Conservation (phyloP, 1,140 invertebrate species). For the Mylabris phalerata region DNA sequence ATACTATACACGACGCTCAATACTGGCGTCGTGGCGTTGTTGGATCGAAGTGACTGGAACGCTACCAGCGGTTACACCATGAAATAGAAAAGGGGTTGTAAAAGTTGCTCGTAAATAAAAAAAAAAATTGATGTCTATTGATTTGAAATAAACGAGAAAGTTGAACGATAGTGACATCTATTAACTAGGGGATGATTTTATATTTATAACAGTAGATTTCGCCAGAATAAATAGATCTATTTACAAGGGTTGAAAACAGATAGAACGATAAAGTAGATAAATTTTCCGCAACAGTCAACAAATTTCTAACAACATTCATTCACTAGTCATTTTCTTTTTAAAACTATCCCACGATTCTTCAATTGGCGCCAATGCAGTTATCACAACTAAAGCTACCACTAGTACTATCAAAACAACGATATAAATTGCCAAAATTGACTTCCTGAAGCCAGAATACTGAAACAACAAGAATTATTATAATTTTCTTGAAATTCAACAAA, state of each 20-base stretch:
- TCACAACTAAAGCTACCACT: slow-evolving; percentile 58
- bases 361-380: slow-evolving; percentile 70
- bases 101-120: too few relatives aligned
- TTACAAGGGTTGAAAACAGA: too few relatives aligned
- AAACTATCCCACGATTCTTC: slow-evolving; percentile 43
- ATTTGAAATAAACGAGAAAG: too few relatives aligned
- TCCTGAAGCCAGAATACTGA: slow-evolving; percentile 67
- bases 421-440: slow-evolving; percentile 67
- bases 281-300: too few relatives aligned
- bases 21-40: slow-evolving; percentile 16
- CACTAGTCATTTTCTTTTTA: slow-evolving; percentile 3
- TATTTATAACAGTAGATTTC: too few relatives aligned
- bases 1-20: slow-evolving; percentile 32
- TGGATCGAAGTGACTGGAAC: slow-evolving; percentile 27
- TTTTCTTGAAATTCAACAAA: not conserved
- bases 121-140: too few relatives aligned
- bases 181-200: too few relatives aligned
- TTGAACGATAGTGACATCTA: too few relatives aligned
- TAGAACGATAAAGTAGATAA: too few relatives aligned
- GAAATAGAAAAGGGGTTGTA: too few relatives aligned
- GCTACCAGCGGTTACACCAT: slow-evolving; percentile 2
- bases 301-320: not conserved
- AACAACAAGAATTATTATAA: slow-evolving; percentile 38
- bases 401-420: slow-evolving; percentile 58
- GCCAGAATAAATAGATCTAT: too few relatives aligned